Base-by-base conservation (phyloP, 2,888 invertebrate species). In the Oligia strigilis region DNA sequence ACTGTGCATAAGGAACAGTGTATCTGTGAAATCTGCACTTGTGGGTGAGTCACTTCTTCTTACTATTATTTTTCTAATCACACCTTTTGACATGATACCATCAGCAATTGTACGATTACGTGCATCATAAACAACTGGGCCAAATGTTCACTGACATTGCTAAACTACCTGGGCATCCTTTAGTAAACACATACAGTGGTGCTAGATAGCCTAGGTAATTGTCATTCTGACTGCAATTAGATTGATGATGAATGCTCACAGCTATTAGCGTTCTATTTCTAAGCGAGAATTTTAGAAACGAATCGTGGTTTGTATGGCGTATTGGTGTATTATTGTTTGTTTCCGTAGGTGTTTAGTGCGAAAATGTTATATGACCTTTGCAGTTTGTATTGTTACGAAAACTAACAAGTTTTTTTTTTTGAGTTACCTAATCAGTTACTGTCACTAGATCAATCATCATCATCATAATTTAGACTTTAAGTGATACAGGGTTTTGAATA, bases 21-120 rank as follows among this genome's bases (percentile, higher is more conserved):
- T 94, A 98, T 99, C 92, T 99, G 99, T 94, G 98, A 99, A 97
- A 98, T 99, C 85, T 99, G 99, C 94, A 99, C 98, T 92, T 99
- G 99, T 97, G 99, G 99, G 99, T 99, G 95, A 98, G 98, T 98
- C 23, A 64, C 66, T 60, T 65, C 13, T 58, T 75, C 17, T 52
- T 11, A 69, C 2, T 65, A n/a, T 36, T 13, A 46, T n/a, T 69
- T 69, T 55, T 75, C 49, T 66, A 36, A 75, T 81, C n/a, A 75
- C 72, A 82, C 72, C 81, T 86, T 86, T 86, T 87, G 78, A 85
- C 85, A 89, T 77, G 83, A 84, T 83, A 83, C n/a, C 13, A 62
- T 71, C 36, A 3, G 13, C 9, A 75, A 29, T 52, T 69, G 36
- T 71, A 52, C 23, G 8, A 70, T 49, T 71, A 64, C 5, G 40